These are phyloP conservation scores for Cassiopea andromeda DNA, from an alignment of 30 jellyfish, hydroid and myxozoan genomes.

Conservation along the genomic window DNA sequence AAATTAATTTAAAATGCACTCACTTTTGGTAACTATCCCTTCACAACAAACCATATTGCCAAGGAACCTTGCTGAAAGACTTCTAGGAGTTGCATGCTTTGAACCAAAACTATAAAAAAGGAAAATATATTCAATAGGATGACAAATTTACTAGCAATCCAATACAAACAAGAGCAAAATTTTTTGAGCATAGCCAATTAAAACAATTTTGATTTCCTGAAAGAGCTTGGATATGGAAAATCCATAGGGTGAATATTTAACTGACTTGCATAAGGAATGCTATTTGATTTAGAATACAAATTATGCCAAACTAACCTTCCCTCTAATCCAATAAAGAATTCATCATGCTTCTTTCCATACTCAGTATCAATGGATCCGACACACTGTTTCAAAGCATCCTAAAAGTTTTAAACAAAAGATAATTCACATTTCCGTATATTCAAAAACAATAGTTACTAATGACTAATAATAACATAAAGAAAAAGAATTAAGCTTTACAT, in stretches of 20 bases:
- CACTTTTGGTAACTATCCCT: constrained; percentile 98
- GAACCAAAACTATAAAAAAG: constrained; percentile 86
- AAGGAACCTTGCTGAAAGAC: constrained; percentile 86
- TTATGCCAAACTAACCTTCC: constrained; percentile 79
- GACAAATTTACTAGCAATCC: too few relatives aligned
- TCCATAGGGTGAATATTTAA: too few relatives aligned
- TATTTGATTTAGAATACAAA: too few relatives aligned
- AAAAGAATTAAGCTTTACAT: too few relatives aligned
- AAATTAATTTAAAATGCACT: constrained; percentile 2
- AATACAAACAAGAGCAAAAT: too few relatives aligned
- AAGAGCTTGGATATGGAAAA: too few relatives aligned
- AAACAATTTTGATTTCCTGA: too few relatives aligned
- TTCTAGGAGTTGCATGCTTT: constrained; percentile 96
- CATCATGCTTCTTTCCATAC: constrained; percentile 86
- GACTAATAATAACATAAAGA: too few relatives aligned
- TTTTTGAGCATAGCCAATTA: too few relatives aligned
- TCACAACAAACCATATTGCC: constrained; percentile 98
- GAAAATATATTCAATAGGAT: too few relatives aligned
- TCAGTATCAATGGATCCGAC: constrained; percentile 88
- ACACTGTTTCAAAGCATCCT: constrained; percentile 91
- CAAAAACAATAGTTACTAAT: too few relatives aligned
- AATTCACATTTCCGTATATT: neutral
- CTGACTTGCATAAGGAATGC: too few relatives aligned
- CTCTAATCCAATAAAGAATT: constrained; percentile 91
- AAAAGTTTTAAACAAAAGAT: neutral